Evolutionary conservation across 2,888 invertebrate species (phyloP).

Genomic region (Limnephilus lunatus): DNA sequence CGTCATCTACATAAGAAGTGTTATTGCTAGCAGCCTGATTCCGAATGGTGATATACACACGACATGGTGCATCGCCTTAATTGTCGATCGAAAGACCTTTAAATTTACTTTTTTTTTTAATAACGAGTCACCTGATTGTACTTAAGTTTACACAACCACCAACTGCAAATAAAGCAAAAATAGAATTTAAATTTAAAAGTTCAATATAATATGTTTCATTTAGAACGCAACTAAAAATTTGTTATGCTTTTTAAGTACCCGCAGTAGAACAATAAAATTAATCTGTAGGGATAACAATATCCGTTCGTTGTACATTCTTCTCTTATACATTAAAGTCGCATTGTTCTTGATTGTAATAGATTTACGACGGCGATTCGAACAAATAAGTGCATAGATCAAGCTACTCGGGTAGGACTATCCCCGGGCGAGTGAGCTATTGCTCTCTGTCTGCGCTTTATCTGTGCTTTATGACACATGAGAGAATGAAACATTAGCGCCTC

Average conservation of each 20-base stretch:
- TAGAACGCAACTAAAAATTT: not conserved
- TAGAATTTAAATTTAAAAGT: too few relatives aligned
- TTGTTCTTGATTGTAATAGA: conserved; percentile 52
- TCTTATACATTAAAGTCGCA: conserved; percentile 8
- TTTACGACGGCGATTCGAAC: conserved; percentile 46
- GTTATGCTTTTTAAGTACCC: not conserved
- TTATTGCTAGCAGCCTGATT: too few relatives aligned
- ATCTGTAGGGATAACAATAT: conserved; percentile 14
- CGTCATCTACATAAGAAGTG: too few relatives aligned
- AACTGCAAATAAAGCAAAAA: not conserved
- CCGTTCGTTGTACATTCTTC: not conserved
- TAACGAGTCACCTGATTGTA: not conserved
- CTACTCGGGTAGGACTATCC: conserved; percentile 28
- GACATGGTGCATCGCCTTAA: too few relatives aligned
- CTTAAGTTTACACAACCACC: not conserved
- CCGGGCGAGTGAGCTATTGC: conserved; percentile 38
- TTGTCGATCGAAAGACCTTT: too few relatives aligned
- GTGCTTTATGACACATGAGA: conserved; percentile 43
- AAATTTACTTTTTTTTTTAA: too few relatives aligned
- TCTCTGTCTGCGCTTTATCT: conserved; percentile 39
- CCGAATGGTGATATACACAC: too few relatives aligned
- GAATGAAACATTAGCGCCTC: conserved; percentile 28
- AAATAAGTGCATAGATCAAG: conserved; percentile 51
- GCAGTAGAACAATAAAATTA: not conserved
- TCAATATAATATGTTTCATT: not conserved